Base-by-base conservation (phyloP, 2,888 invertebrate species). In the Callyntrura sp. region DNA sequence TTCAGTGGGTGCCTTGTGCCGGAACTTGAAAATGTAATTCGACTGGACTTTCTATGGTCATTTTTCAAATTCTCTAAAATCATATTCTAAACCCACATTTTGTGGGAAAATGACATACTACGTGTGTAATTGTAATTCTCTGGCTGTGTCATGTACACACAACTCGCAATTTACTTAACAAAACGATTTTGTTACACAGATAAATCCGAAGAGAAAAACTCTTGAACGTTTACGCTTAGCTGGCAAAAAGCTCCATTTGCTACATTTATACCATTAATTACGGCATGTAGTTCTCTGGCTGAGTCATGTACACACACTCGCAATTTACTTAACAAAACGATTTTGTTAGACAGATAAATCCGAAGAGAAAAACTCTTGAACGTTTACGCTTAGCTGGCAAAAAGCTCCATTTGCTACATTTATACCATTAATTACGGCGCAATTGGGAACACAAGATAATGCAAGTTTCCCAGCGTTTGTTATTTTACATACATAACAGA, bases 391-490 rank as follows among this genome's bases (percentile, higher is more conserved):
- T 51, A 14, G 51, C 51, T 28, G 11, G 28, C 25, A 14, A 23
- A 65, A 0, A 65, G 5, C 1, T 8, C 62, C 14, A 28, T 78
- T 23, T 25, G 9, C 0, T 82, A 60, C 60, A 20, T 43, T 23
- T n/a, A 84, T 62, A 62, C 48, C 5, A 28, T 35, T 62, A 81
- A 86, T 86, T 79, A 81, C 65, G 35, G 25, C n/a, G 62, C 83
- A 78, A 45, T 25, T 28, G 86, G 86, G 79, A 86, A 79, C 79
- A 86, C 68, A 9, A 62, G 43, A 55, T 70, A n/a, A 60, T 78
- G 68, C 48, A 79, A 17, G 25, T 51, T 83, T 25, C 48, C n/a
- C n/a, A n/a, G n/a, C n/a, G n/a, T 68, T 25, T 68, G 6, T 48
- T 83, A 17, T 83, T 83, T 83, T 68, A 82, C 17, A 70, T 35